Base-by-base conservation (phyloP, 2,888 invertebrate genomes). In the Lasioglossum leucozonium region DNA sequence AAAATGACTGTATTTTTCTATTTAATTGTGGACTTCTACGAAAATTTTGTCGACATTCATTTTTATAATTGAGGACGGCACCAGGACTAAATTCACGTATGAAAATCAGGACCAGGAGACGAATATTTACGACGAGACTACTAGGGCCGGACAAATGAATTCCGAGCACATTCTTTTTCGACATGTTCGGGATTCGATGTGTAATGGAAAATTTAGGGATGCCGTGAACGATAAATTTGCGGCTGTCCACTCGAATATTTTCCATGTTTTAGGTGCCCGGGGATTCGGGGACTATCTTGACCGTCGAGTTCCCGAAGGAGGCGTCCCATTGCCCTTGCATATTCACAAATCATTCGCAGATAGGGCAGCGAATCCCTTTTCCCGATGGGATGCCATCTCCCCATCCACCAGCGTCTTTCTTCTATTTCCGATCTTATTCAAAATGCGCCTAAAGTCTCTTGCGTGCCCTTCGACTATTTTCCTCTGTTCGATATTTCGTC, bases 221-320 rank as follows among this genome's bases (percentile, higher is more conserved):
- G 87, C 91, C 88, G 87, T 85, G 92, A 87, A 92, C 95, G 93
- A 94, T 95, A 95, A 95, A 95, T 95, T 94, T 93, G 92, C 93
- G 93, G 93, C 94, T 93, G 94, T 95, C 95, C 93, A 93, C 94
- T 95, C 93, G 94, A 95, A 94, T 95, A 95, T 95, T 95, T 95
- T 95, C 94, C 94, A 92, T 94, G 92, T 94, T 95, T 94, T 94
- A 93, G 94, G 93, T 92, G 93, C 92, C 93, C 92, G 90, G 93
- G 91, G 92, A 93, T 89, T 92, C 92, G 92, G 90, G 92, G 93
- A 86, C 93, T 94, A 94, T 95, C 95, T 94, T 94, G 94, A 95
- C 94, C 94, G 91, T 91, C 91, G 91, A 87, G 89, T 89, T 92
- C 92, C 92, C 94, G 90, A 88, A 90, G 92, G 93, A 92, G 90